A percentile compares a stretch with the other conserved stretches of the same genome.
These are phyloP conservation scores for Pachliopta kotzebuea DNA, from an alignment of 2,888 invertebrate genomes.

Conservation along the genomic window DNA sequence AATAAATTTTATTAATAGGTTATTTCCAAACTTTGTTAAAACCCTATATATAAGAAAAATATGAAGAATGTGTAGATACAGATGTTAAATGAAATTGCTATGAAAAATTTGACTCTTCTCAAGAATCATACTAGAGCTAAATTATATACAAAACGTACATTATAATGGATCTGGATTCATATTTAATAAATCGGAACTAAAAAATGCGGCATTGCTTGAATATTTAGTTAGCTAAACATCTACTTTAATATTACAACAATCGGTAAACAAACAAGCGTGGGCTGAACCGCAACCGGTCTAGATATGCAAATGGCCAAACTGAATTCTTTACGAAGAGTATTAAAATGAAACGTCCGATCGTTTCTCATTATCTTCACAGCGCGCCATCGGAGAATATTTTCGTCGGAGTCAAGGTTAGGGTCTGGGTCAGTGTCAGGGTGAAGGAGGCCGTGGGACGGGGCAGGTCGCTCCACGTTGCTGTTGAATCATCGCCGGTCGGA, in stretches of 20 bases:
- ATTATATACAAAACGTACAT: neutral
- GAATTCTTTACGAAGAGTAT: constrained; percentile 32
- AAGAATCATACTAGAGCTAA: neutral
- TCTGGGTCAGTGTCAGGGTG: constrained; percentile 46
- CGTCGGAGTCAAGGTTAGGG: constrained; percentile 44
- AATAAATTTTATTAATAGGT: neutral
- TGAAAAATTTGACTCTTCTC: neutral
- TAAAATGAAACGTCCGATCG: constrained; percentile 31
- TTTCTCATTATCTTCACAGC: constrained; percentile 26
- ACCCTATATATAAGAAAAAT: no score
- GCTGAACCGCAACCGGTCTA: constrained; percentile 30
- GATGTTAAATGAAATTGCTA: no score
- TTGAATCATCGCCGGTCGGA: constrained; percentile 58
- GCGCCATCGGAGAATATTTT: constrained; percentile 44
- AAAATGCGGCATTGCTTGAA: neutral
- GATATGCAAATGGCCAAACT: constrained; percentile 33
- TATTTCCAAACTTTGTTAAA: no score
- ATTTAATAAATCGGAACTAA: neutral
- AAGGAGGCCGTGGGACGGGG: constrained; percentile 62
- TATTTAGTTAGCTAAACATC: neutral
- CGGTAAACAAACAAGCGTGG: constrained; percentile 24
- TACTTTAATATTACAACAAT: neutral
- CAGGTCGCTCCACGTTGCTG: constrained; percentile 45
- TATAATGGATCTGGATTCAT: constrained; percentile 10
- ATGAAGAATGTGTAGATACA: no score